These are phyloP conservation scores for Malachius bipustulatus DNA, from an alignment of 2,888 invertebrate species.

Conservation along the genomic window DNA sequence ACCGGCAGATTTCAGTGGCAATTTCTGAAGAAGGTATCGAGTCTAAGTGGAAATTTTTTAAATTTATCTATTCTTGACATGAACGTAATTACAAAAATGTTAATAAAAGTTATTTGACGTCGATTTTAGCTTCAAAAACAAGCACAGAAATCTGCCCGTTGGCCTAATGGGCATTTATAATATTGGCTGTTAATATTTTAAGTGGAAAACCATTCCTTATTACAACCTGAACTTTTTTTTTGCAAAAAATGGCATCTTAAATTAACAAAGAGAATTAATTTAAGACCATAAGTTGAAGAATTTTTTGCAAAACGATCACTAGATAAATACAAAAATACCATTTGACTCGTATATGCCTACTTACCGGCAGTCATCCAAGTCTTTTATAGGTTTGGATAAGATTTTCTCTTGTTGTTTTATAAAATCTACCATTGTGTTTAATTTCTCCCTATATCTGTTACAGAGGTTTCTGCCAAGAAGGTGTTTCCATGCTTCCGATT, in stretches of 20 bases:
- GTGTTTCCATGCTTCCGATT: constrained; percentile 70
- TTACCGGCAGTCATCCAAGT: constrained; percentile 57
- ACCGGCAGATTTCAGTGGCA: too few species aligned
- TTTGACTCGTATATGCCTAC: neutral
- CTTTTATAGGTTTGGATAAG: constrained; percentile 56
- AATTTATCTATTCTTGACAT: too few species aligned
- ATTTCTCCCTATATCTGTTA: constrained; percentile 54
- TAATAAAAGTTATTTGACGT: too few species aligned
- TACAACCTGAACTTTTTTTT: too few species aligned
- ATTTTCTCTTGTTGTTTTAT: constrained; percentile 63
- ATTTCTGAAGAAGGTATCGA: too few species aligned
- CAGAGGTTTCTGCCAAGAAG: constrained; percentile 58
- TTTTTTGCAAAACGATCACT: neutral
- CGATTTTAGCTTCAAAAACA: too few species aligned
- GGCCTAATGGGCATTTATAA: too few species aligned
- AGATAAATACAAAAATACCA: neutral
- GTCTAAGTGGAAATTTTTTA: too few species aligned
- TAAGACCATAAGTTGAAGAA: neutral
- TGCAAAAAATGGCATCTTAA: neutral
- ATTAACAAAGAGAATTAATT: neutral
- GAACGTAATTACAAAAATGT: too few species aligned
- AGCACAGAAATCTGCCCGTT: neutral
- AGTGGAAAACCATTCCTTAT: too few species aligned
- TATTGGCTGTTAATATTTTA: too few species aligned
- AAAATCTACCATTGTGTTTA: constrained; percentile 60